Base-by-base conservation (phyloP, 2,888 invertebrate species). In the Aleiodes leptofemur region DNA sequence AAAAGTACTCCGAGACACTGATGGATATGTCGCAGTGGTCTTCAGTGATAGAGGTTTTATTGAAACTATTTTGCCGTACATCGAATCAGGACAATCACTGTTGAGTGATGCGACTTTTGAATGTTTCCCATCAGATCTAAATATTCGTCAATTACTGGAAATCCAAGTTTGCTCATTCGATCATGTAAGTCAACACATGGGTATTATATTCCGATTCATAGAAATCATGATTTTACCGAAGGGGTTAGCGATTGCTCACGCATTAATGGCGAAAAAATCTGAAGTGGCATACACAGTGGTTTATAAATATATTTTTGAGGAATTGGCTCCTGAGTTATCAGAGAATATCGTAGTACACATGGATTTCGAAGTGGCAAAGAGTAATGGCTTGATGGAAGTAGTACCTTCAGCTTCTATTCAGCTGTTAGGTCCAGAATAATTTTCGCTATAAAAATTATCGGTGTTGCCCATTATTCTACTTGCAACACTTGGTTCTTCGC, bases 321-420 rank as follows among this genome's bases (percentile, higher is more conserved):
- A 55, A 14, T 55, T 55, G 55, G 55, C 55, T 14, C 55, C 55
- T n/a, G 16, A 55, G 14, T 55, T 55, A 14, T n/a, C n/a, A 9
- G 14, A 55, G 6, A 55, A 55, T 55, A 14, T 55, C 7, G 16
- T 16, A 7, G 55, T 14, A 6, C 16, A 55, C 16, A 55, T 55
- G 55, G 55, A 55, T 14, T 55, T 55, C 14, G 55, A 55, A 6
- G 1, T n/a, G 14, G 55, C 55, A 55, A 3, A 14, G 14, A 14
- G 14, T 3, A 55, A 55, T 55, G 55, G 1, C 8, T 14, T 34
- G 4, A 4, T 34, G 6, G 34, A 34, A 3, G 34, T 34, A 34
- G 34, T 34, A 34, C 34, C 34, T 34, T 34, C 55, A 55, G 55
- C 55, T 55, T 55, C 16, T 16, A 13, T 14, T 16, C 6, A 7